Evolutionary conservation across 2,888 invertebrate genomes (phyloP).

Genomic region (Syritta pipiens): DNA sequence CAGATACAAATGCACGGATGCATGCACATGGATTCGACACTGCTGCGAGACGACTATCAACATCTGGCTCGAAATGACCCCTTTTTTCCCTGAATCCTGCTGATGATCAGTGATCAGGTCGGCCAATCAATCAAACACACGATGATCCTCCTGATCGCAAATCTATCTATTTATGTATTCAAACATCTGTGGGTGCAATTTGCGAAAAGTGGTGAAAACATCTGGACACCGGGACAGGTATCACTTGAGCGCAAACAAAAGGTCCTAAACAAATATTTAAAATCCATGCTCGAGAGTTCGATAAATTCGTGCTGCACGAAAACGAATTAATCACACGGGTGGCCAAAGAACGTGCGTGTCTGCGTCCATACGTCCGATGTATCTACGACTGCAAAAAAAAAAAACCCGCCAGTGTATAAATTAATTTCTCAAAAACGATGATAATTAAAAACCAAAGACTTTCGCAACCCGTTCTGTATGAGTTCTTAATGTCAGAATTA

Average conservation of each 20-base stretch:
- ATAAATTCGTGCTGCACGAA: constrained; percentile 65
- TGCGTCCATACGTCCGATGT: background rate
- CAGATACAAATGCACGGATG: constrained; percentile 5
- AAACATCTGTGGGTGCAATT: constrained; percentile 60
- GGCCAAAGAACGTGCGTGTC: constrained; percentile 26
- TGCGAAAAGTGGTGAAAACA: constrained; percentile 57
- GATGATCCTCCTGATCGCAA: constrained; percentile 55
- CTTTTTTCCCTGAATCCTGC: constrained; percentile 44
- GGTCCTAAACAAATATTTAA: constrained; percentile 62
- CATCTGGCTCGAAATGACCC: constrained; percentile 64
- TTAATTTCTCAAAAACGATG: constrained; percentile 47
- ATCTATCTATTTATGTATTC: constrained; percentile 65
- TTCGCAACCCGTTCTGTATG: constrained; percentile 29
- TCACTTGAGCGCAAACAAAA: constrained; percentile 31
- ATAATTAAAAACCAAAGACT: constrained; percentile 56
- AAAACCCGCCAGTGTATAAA: constrained; percentile 38
- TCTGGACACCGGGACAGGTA: constrained; percentile 44
- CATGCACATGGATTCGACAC: background rate
- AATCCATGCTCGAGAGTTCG: too few species aligned
- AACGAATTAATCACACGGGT: constrained; percentile 55
- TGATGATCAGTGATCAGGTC: constrained; percentile 67
- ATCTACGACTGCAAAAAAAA: constrained; percentile 30
- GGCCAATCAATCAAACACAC: constrained; percentile 66
- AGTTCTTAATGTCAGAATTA: constrained; percentile 43
- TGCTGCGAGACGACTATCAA: constrained; percentile 38